Evolutionary conservation across 2,113 vertebrate species (phyloP).

Genomic region (Alligator sinensis): DNA sequence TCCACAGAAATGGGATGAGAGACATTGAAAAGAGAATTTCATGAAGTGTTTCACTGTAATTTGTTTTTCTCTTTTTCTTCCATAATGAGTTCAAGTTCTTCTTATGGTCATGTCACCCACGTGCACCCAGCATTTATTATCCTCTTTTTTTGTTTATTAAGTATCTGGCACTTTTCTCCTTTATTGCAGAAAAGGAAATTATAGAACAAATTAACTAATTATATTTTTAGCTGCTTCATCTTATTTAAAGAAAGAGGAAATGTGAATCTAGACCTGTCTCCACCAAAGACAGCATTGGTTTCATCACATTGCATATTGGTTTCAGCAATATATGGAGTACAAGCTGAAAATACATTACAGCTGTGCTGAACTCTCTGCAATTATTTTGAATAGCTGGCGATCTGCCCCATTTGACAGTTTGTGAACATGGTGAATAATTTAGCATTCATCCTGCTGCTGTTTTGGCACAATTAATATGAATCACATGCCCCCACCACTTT

Average conservation of each 20-base stretch:
- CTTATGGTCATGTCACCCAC: neutral
- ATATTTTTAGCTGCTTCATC: neutral
- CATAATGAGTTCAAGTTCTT: slow-evolving; percentile 11
- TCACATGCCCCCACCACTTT: slow-evolving; percentile 63
- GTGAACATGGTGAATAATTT: slow-evolving; percentile 78
- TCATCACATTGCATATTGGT: slow-evolving; percentile 34
- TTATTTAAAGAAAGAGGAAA: slow-evolving; percentile 47
- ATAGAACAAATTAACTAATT: slow-evolving; percentile 27
- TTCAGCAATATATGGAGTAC: slow-evolving; percentile 56
- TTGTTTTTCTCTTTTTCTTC: slow-evolving; percentile 12
- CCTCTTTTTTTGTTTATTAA: slow-evolving; percentile 27
- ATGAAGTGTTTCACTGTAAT: neutral
- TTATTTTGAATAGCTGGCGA: slow-evolving; percentile 77
- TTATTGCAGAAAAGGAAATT: slow-evolving; percentile 38
- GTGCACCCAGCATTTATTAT: neutral
- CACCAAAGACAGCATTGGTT: slow-evolving; percentile 47
- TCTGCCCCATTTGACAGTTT: slow-evolving; percentile 78
- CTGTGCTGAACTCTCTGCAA: slow-evolving; percentile 68
- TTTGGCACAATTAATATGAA: slow-evolving; percentile 72
- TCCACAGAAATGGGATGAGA: neutral
- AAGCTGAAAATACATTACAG: slow-evolving; percentile 75
- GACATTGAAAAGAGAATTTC: slow-evolving; percentile 21
- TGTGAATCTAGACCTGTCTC: slow-evolving; percentile 26
- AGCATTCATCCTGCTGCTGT: slow-evolving; percentile 73
- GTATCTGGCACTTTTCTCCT: slow-evolving; percentile 34